Percentiles rank a stretch among this genome's conserved stretches.
phyloP scores from a whole-genome alignment of 2,888 invertebrate species.

The Yponomeuta plumbellus region DNA sequence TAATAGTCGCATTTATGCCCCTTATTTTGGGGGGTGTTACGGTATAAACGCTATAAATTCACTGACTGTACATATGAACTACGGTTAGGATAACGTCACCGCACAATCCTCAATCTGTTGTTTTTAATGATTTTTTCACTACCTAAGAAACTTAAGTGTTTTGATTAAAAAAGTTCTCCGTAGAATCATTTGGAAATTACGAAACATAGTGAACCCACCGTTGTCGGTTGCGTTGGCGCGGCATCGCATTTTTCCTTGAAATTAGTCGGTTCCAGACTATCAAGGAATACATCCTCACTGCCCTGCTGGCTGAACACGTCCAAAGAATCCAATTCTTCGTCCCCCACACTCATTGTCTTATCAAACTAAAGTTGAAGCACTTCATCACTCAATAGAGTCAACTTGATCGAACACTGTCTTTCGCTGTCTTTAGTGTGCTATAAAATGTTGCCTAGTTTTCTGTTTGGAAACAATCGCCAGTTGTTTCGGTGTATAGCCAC shows the following conservation, averaged over 20 bases:
- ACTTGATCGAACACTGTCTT: background rate
- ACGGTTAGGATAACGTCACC: too few species aligned
- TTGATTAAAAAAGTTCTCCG: too few species aligned
- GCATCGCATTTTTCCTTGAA: constrained; percentile 48
- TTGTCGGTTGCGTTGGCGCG: background rate
- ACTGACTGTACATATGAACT: too few species aligned
- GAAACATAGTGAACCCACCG: background rate
- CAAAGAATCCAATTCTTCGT: constrained; percentile 58
- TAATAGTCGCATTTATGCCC: too few species aligned
- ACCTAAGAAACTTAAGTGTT: too few species aligned
- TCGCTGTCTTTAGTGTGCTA: background rate
- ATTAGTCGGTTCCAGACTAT: constrained; percentile 58
- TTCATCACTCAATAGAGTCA: background rate
- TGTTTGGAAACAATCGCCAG: constrained; percentile 16
- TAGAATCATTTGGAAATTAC: too few species aligned
- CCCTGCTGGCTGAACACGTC: constrained; percentile 50
- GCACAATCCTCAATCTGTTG: too few species aligned
- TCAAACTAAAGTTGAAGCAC: background rate
- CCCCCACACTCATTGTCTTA: constrained; percentile 39
- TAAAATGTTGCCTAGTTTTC: background rate
- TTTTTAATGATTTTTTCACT: too few species aligned
- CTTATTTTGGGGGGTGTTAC: too few species aligned
- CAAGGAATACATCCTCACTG: constrained; percentile 51
- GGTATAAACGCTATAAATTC: too few species aligned
- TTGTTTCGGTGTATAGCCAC: constrained; percentile 49